phyloP scores from a whole-genome alignment of 1,140 invertebrate species.

The Papilio glaucus region DNA sequence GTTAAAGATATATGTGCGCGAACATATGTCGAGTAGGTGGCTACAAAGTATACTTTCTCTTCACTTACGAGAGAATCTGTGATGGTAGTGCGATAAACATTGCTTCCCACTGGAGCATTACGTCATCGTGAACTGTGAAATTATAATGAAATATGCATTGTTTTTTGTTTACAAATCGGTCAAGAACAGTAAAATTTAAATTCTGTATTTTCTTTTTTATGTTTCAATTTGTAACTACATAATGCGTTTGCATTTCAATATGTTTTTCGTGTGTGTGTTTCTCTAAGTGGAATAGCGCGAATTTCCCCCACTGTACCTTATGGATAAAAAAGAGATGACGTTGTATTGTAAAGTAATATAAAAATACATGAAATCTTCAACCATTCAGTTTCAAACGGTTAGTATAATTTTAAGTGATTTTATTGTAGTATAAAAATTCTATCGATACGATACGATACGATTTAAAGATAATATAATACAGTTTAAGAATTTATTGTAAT shows the following conservation, averaged over 20 bases:
- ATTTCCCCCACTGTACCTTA: too few species aligned
- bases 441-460: background rate
- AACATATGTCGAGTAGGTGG: background rate
- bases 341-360: background rate
- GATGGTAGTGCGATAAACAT: background rate
- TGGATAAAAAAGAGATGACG: too few species aligned
- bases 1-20: background rate
- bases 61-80: background rate
- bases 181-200: too few species aligned
- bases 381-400: background rate
- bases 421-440: background rate
- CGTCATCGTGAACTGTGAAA: background rate
- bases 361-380: background rate
- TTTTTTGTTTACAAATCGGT: too few species aligned
- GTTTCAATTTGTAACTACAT: too few species aligned
- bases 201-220: too few species aligned
- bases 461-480: background rate
- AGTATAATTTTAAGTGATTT: background rate
- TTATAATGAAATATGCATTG: background rate
- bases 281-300: too few species aligned
- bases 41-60: slow-evolving; percentile 6
- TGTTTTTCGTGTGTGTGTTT: too few species aligned
- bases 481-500: background rate
- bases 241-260: too few species aligned
- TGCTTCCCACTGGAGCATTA: background rate